Evolutionary conservation across 2,888 invertebrate species (phyloP).

Genomic region (Trypoxylon attenuatum): DNA sequence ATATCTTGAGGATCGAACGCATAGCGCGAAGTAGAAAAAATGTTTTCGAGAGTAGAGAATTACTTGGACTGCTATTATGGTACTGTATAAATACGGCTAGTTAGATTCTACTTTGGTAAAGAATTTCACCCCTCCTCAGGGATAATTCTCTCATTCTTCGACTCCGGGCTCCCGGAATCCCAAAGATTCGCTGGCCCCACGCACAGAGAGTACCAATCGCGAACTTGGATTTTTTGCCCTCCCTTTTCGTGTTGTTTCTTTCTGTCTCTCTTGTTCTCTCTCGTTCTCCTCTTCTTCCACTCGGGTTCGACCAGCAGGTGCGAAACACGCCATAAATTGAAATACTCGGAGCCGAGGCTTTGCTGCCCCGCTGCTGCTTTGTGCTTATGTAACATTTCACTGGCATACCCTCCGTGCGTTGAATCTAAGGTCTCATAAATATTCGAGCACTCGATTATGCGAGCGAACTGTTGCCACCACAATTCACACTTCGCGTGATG

Average conservation of each 20-base stretch:
- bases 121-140: constrained; percentile 23
- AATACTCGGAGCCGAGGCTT: constrained; percentile 20
- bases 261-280: too few species aligned
- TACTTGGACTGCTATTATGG: too few species aligned
- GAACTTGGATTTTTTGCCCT: constrained; percentile 33
- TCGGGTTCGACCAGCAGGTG: constrained; percentile 15
- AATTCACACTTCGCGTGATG: too few species aligned
- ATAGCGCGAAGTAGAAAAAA: too few species aligned
- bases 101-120: constrained; percentile 12
- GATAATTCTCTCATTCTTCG: constrained; percentile 45
- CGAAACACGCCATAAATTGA: constrained; percentile 29
- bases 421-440: neutral
- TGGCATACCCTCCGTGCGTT: neutral
- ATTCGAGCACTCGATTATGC: neutral
- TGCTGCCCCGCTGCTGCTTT: neutral
- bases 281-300: constrained; percentile 15
- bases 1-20: too few species aligned
- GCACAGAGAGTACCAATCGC: constrained; percentile 33
- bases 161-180: constrained; percentile 52
- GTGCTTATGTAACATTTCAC: constrained; percentile 13
- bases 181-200: constrained; percentile 57
- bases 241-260: too few species aligned
- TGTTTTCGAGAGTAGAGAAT: too few species aligned
- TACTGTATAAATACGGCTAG: constrained; percentile 1
- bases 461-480: neutral